Base-by-base conservation (phyloP, 1,140 invertebrate species). In the Samia ricini region DNA sequence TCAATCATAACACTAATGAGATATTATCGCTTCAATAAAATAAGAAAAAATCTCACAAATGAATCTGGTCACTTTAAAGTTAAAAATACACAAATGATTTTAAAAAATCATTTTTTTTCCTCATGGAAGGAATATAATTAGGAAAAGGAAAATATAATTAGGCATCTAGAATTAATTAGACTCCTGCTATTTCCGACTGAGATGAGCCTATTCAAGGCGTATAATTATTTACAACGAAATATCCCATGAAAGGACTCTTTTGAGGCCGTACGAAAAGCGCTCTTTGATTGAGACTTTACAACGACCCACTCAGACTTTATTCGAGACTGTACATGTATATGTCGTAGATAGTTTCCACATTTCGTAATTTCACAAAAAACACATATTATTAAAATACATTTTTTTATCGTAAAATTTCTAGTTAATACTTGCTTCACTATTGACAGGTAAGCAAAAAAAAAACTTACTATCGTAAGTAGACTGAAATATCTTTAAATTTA, bases 271-370 rank as follows among this genome's bases (percentile, higher is more conserved):
- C 68, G 69, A 33, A 19, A 19, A 18, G 36, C 29, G 19, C 71
- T 71, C 71, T 71, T 72, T 88, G 86, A 86, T 88, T 86, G 83
- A 85, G 82, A 83, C 79, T 64, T 73, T 66, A 52, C 66, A 77
- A 64, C 81, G 73, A 79, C 79, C 82, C 82, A 84, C 85, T 89
- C 86, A 82, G 78, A 76, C 68, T 18, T 48, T 65, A 75, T 78
- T 75, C 70, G 75, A 56, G 60, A 64, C 54, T n/a, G 52, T 58
- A 52, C 57, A 66, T 33, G 60, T 29, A 56, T 29, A 57, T 57
- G 56, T 57, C 42, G 26, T 29, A 7, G 12, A 21, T 19, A 23
- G n/a, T 8, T 15, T 22, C 4, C 15, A 42, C 26, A 29, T 36
- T 36, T 33, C 20, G 20, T 18, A 2, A 33, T 20, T 36, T 33